Evolutionary conservation across 2,797 vertebrate species (phyloP).

Genomic region (Peromyscus attwateri): DNA sequence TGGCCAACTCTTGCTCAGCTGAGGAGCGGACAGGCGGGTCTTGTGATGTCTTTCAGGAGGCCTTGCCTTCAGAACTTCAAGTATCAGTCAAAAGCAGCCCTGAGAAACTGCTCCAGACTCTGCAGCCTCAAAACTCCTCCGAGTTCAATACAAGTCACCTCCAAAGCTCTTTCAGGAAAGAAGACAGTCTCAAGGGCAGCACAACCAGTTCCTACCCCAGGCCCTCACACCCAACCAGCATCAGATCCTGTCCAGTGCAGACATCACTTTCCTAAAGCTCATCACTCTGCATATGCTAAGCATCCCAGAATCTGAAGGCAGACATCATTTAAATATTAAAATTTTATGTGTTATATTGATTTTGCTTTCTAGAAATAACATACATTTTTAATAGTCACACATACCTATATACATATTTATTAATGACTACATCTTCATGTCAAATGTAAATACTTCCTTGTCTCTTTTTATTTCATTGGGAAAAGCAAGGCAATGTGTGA

Average conservation of each 20-base stretch:
- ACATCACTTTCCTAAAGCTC: too few species aligned
- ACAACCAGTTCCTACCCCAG: too few species aligned
- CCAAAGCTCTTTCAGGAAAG: neutral
- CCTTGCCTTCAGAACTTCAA: neutral
- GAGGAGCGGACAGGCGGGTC: rapidly evolving
- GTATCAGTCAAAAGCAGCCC: neutral
- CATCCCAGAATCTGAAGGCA: neutral
- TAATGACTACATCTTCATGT: neutral
- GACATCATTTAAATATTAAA: neutral
- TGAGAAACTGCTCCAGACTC: neutral
- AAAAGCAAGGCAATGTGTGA: neutral
- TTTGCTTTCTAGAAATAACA: slow-evolving; percentile 34
- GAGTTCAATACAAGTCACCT: neutral
- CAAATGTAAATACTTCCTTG: neutral
- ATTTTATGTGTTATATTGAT: neutral
- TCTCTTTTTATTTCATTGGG: neutral
- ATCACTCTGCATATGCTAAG: neutral
- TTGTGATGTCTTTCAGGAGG: rapidly evolving
- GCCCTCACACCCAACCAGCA: too few species aligned
- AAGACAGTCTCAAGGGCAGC: too few species aligned
- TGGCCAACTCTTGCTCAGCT: rapidly evolving
- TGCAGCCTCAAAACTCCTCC: neutral
- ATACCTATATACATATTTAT: too few species aligned
- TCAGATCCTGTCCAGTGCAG: neutral
- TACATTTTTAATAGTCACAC: neutral